phyloP scores from a whole-genome alignment of 2,888 invertebrate genomes.

The Pomacea canaliculata region DNA sequence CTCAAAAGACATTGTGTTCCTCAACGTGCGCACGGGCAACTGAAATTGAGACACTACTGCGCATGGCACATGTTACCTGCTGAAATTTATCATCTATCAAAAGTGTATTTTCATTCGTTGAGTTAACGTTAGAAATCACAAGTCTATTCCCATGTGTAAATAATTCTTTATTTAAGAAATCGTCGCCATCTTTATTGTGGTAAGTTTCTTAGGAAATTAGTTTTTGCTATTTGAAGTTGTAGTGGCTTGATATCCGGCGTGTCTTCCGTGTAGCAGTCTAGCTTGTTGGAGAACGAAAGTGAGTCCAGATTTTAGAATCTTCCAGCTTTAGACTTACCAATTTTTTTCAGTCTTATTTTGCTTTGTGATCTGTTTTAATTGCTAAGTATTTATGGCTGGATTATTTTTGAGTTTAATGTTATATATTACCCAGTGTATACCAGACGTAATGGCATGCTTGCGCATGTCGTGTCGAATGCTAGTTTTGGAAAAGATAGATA shows the following conservation, averaged over 20 bases:
- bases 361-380: not conserved
- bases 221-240: not conserved
- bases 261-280: slow-evolving; percentile 18
- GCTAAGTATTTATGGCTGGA: not conserved
- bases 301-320: not conserved
- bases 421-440: not conserved
- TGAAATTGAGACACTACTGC: slow-evolving; percentile 31
- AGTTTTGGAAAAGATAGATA: too few relatives aligned
- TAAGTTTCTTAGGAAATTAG: slow-evolving; percentile 12
- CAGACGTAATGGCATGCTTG: slow-evolving; percentile 13
- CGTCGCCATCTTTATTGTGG: slow-evolving; percentile 25
- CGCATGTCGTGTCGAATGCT: not conserved
- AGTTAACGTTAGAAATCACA: slow-evolving; percentile 20
- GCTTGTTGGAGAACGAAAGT: slow-evolving; percentile 14
- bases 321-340: not conserved
- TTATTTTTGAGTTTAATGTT: not conserved
- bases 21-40: slow-evolving; percentile 25
- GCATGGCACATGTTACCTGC: slow-evolving; percentile 33
- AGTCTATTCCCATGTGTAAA: slow-evolving; percentile 34
- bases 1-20: slow-evolving; percentile 13
- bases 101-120: slow-evolving; percentile 16
- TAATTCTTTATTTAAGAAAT: slow-evolving; percentile 30
- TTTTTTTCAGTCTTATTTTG: not conserved
- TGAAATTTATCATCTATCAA: slow-evolving; percentile 22
- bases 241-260: slow-evolving; percentile 17